Evolutionary conservation across 2,888 invertebrate genomes (phyloP).

Genomic region (Oligia strigilis): DNA sequence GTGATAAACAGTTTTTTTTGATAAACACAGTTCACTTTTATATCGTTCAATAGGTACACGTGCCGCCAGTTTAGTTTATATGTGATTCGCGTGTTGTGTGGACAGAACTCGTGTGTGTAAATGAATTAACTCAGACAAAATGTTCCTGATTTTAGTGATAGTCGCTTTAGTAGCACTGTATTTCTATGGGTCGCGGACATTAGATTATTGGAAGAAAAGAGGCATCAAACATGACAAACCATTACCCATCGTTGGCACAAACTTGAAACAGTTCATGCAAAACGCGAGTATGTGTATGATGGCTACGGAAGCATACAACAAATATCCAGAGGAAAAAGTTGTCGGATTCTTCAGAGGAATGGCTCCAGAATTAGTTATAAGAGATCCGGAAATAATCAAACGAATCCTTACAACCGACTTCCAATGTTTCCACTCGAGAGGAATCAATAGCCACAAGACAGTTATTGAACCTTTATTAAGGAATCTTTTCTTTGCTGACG

Average conservation of each 20-base stretch:
- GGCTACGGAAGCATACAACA: slow-evolving; percentile 79
- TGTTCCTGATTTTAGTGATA: slow-evolving; percentile 70
- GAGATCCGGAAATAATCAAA: slow-evolving; percentile 84
- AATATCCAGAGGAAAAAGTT: slow-evolving; percentile 83
- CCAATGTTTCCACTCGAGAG: slow-evolving; percentile 80
- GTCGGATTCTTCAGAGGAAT: slow-evolving; percentile 82
- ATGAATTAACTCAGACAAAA: slow-evolving; percentile 61
- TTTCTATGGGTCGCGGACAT: slow-evolving; percentile 78
- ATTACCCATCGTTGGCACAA: slow-evolving; percentile 79
- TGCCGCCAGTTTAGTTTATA: slow-evolving; percentile 43
- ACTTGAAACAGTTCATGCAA: slow-evolving; percentile 78
- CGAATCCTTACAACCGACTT: slow-evolving; percentile 82
- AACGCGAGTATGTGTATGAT: slow-evolving; percentile 81
- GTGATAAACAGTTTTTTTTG: slow-evolving; percentile 21
- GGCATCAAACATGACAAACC: slow-evolving; percentile 83
- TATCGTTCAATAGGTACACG: slow-evolving; percentile 37
- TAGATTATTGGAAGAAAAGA: slow-evolving; percentile 82
- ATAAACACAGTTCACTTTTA: slow-evolving; percentile 6
- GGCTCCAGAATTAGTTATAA: slow-evolving; percentile 80
- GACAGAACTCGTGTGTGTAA: slow-evolving; percentile 22
- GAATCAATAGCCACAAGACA: slow-evolving; percentile 78
- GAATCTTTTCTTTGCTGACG: slow-evolving; percentile 85
- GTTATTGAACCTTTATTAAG: slow-evolving; percentile 82
- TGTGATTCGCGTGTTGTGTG: slow-evolving; percentile 23
- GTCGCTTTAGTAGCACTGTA: slow-evolving; percentile 72